Conservation (phyloP, 1,140 invertebrate species). For the Lethrus apterus region DNA sequence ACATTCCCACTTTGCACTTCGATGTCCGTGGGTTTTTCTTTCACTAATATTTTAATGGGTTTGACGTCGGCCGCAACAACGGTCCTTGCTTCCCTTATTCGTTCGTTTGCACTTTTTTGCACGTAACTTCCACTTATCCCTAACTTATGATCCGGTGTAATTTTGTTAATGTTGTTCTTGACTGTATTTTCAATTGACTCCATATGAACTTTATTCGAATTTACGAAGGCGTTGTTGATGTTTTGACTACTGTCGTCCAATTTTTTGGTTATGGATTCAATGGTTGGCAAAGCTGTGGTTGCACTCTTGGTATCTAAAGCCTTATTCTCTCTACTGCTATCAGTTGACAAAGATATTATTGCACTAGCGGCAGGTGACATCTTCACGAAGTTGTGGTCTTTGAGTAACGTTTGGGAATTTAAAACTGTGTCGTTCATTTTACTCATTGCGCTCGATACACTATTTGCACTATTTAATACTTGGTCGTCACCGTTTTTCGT, state of each 20-base stretch:
- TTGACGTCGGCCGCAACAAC: slow-evolving; percentile 35
- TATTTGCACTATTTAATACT: slow-evolving; percentile 36
- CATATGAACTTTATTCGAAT: slow-evolving; percentile 14
- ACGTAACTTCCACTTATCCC: slow-evolving; percentile 17
- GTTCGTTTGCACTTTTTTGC: slow-evolving; percentile 27
- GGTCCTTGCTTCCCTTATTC: slow-evolving; percentile 27
- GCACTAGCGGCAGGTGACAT: slow-evolving; percentile 27
- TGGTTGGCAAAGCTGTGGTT: slow-evolving; percentile 15
- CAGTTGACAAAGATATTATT: slow-evolving; percentile 25
- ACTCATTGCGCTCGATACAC: slow-evolving; percentile 38
- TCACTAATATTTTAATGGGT: slow-evolving; percentile 37
- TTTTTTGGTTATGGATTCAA: slow-evolving; percentile 14
- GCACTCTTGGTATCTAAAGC: slow-evolving; percentile 21
- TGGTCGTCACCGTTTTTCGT: slow-evolving; percentile 18
- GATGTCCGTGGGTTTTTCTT: slow-evolving; percentile 34
- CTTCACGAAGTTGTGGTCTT: slow-evolving; percentile 32
- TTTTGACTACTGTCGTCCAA: slow-evolving; percentile 5
- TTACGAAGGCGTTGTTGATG: slow-evolving; percentile 5
- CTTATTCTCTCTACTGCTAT: slow-evolving; percentile 15
- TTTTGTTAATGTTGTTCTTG: slow-evolving; percentile 13
- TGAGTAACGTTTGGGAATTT: slow-evolving; percentile 37
- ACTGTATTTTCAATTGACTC: slow-evolving; percentile 11
- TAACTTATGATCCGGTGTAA: slow-evolving; percentile 24
- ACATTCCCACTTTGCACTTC: slow-evolving; percentile 40
- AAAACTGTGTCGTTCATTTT: slow-evolving; percentile 41